These are phyloP conservation scores for Crotalus adamanteus DNA, from an alignment of 2,797 vertebrate species.

Conservation along the genomic window DNA sequence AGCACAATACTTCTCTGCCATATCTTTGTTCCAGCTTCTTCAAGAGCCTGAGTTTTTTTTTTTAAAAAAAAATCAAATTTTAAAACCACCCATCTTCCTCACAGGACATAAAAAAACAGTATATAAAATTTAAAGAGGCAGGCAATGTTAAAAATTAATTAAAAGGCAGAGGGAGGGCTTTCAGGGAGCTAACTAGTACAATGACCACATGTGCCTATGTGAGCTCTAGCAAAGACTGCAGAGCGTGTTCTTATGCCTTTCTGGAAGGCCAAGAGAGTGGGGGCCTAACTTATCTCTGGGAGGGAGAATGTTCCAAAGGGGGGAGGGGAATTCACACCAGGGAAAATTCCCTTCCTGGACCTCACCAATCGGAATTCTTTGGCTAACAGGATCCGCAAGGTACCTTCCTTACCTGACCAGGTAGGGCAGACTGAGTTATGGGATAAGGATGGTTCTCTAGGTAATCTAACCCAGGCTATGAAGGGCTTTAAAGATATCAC, in stretches of 20 bases:
- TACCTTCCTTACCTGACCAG: neutral
- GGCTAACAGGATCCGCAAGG: neutral
- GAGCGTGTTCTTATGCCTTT: neutral
- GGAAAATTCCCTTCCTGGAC: neutral
- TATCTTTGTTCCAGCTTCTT: neutral
- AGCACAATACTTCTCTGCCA: neutral
- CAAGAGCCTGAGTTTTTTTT: neutral
- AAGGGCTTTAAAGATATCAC: neutral
- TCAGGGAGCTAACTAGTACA: neutral
- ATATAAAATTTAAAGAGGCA: neutral
- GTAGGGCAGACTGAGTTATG: neutral
- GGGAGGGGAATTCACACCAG: neutral
- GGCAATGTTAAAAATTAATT: neutral
- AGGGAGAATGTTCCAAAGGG: neutral
- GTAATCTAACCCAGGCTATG: neutral
- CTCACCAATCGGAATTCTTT: neutral
- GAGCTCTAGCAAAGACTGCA: neutral
- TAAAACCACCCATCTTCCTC: neutral
- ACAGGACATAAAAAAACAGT: neutral
- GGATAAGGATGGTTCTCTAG: neutral
- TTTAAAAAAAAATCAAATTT: neutral
- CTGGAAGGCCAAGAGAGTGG: neutral
- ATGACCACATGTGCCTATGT: neutral
- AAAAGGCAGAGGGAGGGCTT: neutral
- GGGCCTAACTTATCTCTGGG: neutral